These are phyloP conservation scores for Columba livia DNA, from an alignment of 2,113 vertebrate species.

Conservation along the genomic window DNA sequence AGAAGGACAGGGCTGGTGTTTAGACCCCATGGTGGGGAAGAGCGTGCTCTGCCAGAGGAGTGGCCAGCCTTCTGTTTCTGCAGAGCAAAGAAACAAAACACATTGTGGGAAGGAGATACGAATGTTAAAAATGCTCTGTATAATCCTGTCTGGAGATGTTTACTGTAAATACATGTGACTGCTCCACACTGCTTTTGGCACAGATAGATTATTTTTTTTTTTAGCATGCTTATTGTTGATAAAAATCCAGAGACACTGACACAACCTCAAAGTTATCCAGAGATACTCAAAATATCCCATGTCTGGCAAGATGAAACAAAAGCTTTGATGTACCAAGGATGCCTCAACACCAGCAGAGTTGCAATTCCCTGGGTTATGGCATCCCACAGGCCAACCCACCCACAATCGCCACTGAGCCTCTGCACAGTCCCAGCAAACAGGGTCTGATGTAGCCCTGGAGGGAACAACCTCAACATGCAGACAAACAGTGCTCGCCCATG, in stretches of 20 bases:
- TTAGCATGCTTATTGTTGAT: background rate
- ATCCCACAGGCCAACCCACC: background rate
- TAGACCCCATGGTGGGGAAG: background rate
- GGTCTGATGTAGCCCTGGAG: background rate
- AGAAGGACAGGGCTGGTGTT: background rate
- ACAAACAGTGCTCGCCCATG: background rate
- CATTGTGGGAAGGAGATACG: background rate
- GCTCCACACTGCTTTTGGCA: background rate
- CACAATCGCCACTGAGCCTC: background rate
- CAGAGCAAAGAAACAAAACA: background rate
- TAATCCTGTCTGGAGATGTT: background rate
- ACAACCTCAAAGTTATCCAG: background rate
- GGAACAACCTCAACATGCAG: background rate
- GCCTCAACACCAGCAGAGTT: background rate
- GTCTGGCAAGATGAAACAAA: background rate
- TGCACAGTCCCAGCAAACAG: background rate
- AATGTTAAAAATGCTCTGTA: background rate
- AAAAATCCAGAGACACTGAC: constrained; percentile 16
- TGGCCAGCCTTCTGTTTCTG: background rate
- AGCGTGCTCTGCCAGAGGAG: background rate
- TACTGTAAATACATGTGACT: background rate
- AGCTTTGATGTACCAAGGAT: background rate
- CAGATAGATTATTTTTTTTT: background rate
- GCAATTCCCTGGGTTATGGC: background rate
- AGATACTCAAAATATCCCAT: background rate